Conservation (phyloP, 2,797 vertebrate genomes). For the Tangara arthus region DNA sequence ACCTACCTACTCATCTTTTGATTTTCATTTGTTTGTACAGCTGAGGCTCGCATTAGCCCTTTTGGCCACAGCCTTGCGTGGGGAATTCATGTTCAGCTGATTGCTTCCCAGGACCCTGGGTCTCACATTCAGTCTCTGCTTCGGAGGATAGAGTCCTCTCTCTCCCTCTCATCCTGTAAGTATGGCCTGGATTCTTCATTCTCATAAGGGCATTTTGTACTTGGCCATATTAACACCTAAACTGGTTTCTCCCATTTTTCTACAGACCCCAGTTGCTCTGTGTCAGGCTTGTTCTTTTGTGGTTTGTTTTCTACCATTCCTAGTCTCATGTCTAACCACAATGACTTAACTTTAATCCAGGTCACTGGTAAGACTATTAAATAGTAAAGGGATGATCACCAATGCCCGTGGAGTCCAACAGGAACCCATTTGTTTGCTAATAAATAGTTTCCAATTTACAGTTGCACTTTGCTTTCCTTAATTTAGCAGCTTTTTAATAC, state of each 20-base stretch:
- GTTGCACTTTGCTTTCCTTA: neutral
- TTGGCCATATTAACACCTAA: neutral
- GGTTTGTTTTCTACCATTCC: neutral
- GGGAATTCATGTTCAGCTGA: conserved; percentile 56
- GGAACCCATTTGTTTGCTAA: neutral
- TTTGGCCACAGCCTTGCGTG: conserved; percentile 36
- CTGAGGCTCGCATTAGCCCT: neutral
- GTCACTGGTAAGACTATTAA: neutral
- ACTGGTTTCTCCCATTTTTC: neutral
- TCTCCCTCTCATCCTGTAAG: conserved; percentile 64
- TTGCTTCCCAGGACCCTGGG: neutral
- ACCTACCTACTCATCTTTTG: conserved; percentile 44
- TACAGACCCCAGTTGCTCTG: neutral
- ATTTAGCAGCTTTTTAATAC: neutral
- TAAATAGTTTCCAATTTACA: neutral
- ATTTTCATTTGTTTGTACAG: conserved; percentile 60
- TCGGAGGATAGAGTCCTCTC: conserved; percentile 65
- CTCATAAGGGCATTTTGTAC: neutral
- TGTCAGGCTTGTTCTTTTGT: neutral
- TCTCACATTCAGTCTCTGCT: conserved; percentile 47
- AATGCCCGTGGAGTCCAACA: neutral
- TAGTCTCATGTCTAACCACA: neutral
- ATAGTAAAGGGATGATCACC: neutral
- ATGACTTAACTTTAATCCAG: neutral
- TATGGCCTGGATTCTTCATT: conserved; percentile 11